Evolutionary conservation across 2,113 vertebrate genomes (phyloP).

Genomic region (Mus musculus): DNA sequence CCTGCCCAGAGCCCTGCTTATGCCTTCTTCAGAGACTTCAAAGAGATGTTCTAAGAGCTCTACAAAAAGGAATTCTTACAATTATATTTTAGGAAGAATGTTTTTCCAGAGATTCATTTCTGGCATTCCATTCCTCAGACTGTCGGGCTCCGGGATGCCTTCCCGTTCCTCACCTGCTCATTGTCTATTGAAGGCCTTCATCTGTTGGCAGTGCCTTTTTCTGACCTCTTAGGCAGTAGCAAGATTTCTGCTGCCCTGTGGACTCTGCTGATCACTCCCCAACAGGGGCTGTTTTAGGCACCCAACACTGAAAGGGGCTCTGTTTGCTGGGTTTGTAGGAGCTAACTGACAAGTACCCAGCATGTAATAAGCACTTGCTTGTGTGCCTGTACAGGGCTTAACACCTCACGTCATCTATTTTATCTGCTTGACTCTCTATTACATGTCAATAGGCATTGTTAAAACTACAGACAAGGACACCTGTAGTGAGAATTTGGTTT

Average conservation of each 20-base stretch:
- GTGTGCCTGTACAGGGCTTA: neutral
- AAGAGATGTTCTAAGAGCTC: constrained; percentile 40
- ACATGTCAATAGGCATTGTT: neutral
- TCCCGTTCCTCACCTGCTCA: neutral
- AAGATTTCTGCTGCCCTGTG: neutral
- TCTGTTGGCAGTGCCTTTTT: neutral
- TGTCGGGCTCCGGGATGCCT: neutral
- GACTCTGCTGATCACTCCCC: neutral
- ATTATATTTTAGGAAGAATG: constrained; percentile 39
- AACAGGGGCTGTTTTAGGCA: neutral
- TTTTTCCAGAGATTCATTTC: constrained; percentile 16
- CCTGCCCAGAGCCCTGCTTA: neutral
- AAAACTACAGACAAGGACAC: neutral
- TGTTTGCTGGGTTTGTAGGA: neutral
- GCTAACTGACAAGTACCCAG: neutral
- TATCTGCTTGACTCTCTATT: neutral
- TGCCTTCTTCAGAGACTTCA: neutral
- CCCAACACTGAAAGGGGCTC: accelerated
- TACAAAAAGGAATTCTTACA: constrained; percentile 13
- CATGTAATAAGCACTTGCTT: neutral
- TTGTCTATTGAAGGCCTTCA: neutral
- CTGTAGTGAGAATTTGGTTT: no score
- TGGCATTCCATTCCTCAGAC: neutral
- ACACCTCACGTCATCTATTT: neutral
- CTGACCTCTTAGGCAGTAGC: neutral